Conservation (phyloP, 1,140 invertebrate genomes). For the Lasioglossum albipes region DNA sequence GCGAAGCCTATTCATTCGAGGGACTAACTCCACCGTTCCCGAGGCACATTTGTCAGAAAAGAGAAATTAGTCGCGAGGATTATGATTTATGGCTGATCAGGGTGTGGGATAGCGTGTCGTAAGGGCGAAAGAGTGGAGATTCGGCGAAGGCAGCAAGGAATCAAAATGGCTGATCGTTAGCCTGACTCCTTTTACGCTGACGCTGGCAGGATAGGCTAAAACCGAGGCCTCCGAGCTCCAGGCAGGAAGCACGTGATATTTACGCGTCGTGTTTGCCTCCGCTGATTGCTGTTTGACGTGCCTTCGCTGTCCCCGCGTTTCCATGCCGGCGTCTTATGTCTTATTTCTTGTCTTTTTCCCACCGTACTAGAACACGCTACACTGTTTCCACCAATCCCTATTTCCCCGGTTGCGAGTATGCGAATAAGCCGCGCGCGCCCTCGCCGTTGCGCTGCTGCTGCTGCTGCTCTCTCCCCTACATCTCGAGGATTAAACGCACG, state of each 20-base stretch:
- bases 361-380: neutral
- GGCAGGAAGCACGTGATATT: constrained; percentile 1
- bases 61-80: too few relatives aligned
- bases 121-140: neutral
- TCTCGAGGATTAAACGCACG: neutral
- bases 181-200: neutral
- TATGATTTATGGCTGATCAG: too few relatives aligned
- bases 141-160: neutral
- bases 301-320: neutral
- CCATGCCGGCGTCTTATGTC: neutral
- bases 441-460: too few relatives aligned
- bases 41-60: too few relatives aligned
- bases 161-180: neutral
- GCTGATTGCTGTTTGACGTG: constrained; percentile 5
- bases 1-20: too few relatives aligned
- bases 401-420: neutral
- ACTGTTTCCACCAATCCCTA: neutral
- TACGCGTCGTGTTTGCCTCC: constrained; percentile 5
- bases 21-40: too few relatives aligned
- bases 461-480: neutral
- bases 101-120: too few relatives aligned
- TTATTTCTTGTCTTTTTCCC: neutral
- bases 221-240: neutral
- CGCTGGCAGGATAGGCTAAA: neutral
- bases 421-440: neutral